phyloP scores from a whole-genome alignment of 2,113 vertebrate genomes.

The Onychostruthus taczanowskii region DNA sequence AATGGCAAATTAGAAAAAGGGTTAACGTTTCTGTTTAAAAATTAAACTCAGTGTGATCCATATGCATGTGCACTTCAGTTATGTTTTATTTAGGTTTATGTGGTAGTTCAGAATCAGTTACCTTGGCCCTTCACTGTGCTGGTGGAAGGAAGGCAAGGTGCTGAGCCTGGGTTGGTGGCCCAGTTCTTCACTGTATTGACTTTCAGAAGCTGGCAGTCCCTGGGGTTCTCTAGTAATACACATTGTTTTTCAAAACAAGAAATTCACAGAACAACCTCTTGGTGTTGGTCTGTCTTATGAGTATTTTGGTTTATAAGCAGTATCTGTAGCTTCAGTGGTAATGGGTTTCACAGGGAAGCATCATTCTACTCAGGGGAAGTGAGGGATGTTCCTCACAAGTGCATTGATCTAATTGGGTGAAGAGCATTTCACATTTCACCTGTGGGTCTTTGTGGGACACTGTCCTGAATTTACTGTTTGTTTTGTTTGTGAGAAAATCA shows the following conservation, averaged over 20 bases:
- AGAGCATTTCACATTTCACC: accelerated
- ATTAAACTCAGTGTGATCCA: accelerated
- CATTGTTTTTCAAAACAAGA: not conserved
- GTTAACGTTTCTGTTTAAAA: not conserved
- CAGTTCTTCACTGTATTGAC: not conserved
- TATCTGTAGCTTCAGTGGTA: not conserved
- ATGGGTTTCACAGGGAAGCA: not conserved
- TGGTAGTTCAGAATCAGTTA: not conserved
- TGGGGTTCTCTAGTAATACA: not conserved
- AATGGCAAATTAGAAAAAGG: not conserved
- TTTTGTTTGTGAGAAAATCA: not conserved
- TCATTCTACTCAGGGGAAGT: accelerated
- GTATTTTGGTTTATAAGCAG: not conserved
- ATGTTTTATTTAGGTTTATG: not conserved
- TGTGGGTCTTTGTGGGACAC: not conserved
- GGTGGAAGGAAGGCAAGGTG: not conserved
- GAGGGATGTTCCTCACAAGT: accelerated
- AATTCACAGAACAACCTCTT: not conserved
- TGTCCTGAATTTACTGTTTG: not conserved
- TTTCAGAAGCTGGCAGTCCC: not conserved
- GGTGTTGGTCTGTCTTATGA: not conserved
- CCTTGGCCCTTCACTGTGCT: not conserved
- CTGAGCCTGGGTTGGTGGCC: not conserved
- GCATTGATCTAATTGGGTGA: not conserved
- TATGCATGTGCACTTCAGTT: not conserved